Base-by-base conservation (phyloP, 2,797 vertebrate species). In the Pseudocheirus occidentalis region DNA sequence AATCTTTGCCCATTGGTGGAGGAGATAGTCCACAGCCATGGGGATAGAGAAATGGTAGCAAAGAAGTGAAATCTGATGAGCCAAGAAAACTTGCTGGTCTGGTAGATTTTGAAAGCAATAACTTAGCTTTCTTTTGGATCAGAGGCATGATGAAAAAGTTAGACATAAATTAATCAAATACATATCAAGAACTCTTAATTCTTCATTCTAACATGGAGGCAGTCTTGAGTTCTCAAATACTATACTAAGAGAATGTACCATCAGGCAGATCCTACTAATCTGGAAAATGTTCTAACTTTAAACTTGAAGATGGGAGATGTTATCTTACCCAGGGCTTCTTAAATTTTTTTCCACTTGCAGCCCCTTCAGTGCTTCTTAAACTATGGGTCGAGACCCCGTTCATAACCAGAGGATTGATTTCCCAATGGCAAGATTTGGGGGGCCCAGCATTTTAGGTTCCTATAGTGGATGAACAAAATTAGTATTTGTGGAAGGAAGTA, bases 161-260 rank as follows among this genome's bases (percentile, higher is more conserved):
- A 93, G 18, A 18, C 93, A 94, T 54, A 96, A 91, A 91, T 87
- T 55, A 95, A 94, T 73, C 55, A 96, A 95, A 46, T 34, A 56
- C 57, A 55, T 95, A 54, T 95, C 54, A 55, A 50, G 54, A n/a
- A n/a, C 81, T 81, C 40, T 87, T 87, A 50, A 50, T 50, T 87
- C 40, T 46, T 87, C 24, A 87, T 27, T 87, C 73, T 28, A 34
- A 24, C 40, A 46, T 87, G 73, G 31, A 46, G 73, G 24, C 50
- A 9, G 40, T 87, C 73, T 46, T 87, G 9, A 50, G 21, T 87
- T 87, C 40, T 87, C 24, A 87, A 12, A 50, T 12, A 50, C 73
- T 50, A 10, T 81, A 24, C 27, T 40, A 27, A 87, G 40, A 87
- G 34, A 73, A 73, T 73, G 14, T 34, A 18, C 2, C 3, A 50